Percentiles rank a stretch among this genome's conserved stretches.
Evolutionary conservation across 2,113 vertebrate genomes (phyloP).

Genomic region (Platysternon megacephalum): DNA sequence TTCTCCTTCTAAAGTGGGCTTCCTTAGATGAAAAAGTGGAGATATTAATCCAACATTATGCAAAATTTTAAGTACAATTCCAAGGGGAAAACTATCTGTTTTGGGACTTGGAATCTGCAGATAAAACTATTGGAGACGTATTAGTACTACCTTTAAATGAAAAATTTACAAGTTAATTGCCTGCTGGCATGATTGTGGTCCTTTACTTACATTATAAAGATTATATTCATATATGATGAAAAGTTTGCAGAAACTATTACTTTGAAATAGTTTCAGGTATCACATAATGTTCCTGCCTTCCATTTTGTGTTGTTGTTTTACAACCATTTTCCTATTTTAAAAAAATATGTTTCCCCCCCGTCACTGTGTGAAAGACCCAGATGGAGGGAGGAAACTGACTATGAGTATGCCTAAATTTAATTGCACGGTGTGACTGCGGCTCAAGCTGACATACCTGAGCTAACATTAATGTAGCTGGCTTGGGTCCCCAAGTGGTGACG

Average conservation of each 20-base stretch:
- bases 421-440: background rate
- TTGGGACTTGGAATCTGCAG: background rate
- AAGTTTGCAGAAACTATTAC: background rate
- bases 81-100: background rate
- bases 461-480: background rate
- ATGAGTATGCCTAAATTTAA: background rate
- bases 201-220: background rate
- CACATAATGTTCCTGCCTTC: accelerated
- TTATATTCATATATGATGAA: background rate
- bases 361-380: background rate
- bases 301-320: background rate
- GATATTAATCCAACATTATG: background rate
- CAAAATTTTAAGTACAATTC: background rate
- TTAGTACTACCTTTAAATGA: background rate
- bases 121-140: accelerated
- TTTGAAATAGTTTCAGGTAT: background rate
- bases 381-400: background rate
- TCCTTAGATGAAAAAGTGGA: background rate
- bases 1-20: background rate
- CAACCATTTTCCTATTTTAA: background rate
- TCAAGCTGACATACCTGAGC: background rate
- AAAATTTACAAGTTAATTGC: background rate
- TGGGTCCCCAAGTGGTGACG: background rate
- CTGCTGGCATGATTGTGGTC: background rate
- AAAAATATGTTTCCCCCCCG: background rate